Evolutionary conservation across 35 echinoderm and acorn worm genomes (phyloP).

Genomic region (Anneissia japonica): DNA sequence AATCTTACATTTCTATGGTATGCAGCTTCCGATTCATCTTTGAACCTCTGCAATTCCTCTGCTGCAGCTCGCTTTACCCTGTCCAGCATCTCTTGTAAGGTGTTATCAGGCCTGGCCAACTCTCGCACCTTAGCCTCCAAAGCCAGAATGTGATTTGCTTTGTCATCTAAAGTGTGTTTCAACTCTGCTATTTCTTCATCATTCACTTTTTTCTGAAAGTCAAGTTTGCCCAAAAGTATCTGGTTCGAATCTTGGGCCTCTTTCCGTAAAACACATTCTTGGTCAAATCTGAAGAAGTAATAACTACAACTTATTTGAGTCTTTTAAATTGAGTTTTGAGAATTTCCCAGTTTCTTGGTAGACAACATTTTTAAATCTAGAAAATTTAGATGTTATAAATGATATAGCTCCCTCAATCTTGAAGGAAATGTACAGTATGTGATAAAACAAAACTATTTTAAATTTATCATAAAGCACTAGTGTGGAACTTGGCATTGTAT

Average conservation of each 20-base stretch:
- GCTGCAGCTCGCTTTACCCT: slow-evolving; percentile 60
- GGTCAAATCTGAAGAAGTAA: slow-evolving; percentile 34
- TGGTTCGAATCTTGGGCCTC: slow-evolving; percentile 66
- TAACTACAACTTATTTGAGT: background rate
- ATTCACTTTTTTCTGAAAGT: slow-evolving; percentile 66
- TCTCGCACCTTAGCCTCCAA: slow-evolving; percentile 81
- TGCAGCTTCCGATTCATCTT: slow-evolving; percentile 66
- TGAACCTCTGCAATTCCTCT: slow-evolving; percentile 75
- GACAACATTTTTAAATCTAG: too few relatives aligned
- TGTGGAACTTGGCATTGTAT: too few relatives aligned
- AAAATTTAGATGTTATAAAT: too few relatives aligned
- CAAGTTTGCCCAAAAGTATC: slow-evolving; percentile 53
- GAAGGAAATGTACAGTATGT: too few relatives aligned
- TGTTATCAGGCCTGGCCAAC: slow-evolving; percentile 79
- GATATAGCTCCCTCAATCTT: too few relatives aligned
- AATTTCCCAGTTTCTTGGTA: too few relatives aligned
- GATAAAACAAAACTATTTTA: too few relatives aligned
- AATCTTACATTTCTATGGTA: slow-evolving; percentile 95
- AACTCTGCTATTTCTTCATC: slow-evolving; percentile 29
- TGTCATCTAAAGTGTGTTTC: slow-evolving; percentile 49
- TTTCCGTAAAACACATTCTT: slow-evolving; percentile 51
- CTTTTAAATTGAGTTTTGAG: background rate
- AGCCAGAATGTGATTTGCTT: slow-evolving; percentile 71
- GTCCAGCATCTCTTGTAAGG: slow-evolving; percentile 62
- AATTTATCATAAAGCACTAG: too few relatives aligned